Base-by-base conservation (phyloP, 2,888 invertebrate genomes). In the Cryptus armator region DNA sequence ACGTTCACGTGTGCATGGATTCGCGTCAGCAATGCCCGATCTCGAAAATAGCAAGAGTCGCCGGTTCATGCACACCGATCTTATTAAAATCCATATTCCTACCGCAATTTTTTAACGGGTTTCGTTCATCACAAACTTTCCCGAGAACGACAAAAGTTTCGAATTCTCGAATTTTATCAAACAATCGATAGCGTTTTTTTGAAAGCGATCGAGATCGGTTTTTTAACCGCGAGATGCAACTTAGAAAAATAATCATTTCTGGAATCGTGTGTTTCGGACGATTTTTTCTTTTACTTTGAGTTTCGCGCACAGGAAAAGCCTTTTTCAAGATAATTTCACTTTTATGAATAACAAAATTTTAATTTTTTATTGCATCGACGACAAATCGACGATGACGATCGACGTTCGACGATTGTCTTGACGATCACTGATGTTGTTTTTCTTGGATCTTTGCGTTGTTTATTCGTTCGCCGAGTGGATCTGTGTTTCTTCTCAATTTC, bases 11-110 rank as follows among this genome's bases (percentile, higher is more conserved):
- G 83, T 86, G 83, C 81, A 85, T 86, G 83, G 88, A 89, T 88
- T 88, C 89, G 89, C 85, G 83, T 86, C 89, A 86, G 86, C 83
- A 85, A 86, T 83, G 86, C 76, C 85, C 86, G 86, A 86, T 88
- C 85, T 87, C 89, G 84, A 89, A 90, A 90, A 91, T 90, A 90
- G 88, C 88, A 77, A 71, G 79, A 79, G 74, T 81, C 81, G 78
- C 62, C 62, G 71, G 48, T 71, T 71, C 78, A 64, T 29, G 46
- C 53, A 37, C 37, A 19, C 32, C 48, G 59, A 51, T 71, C 62
- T 62, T 62, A 51, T 19, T 48, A 44, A 70, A 48, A 71, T 37
- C 16, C 12, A 46, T n/a, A 24, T 71, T 37, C 64, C 9, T 32
- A 59, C 14, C 19, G 51, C 14, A 24, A 29, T 29, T 29, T 29